Conservation (phyloP, 2,797 vertebrate species). For the Epinephelus malabaricus region DNA sequence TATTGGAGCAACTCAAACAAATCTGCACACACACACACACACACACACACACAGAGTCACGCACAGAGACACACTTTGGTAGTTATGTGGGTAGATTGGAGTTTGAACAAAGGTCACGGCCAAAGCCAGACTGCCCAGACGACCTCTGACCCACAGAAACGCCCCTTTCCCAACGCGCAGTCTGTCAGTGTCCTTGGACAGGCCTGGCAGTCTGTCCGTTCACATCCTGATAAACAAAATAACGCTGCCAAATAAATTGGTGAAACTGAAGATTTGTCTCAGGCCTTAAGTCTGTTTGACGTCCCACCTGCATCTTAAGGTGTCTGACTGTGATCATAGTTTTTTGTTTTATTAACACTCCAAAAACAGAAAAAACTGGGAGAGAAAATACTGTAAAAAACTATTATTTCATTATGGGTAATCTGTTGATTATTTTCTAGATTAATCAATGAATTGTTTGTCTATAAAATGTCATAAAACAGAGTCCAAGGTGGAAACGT, state of each 20-base stretch:
- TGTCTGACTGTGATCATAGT: background rate
- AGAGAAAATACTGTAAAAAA: background rate
- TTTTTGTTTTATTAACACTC: background rate
- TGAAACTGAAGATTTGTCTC: conserved; percentile 7
- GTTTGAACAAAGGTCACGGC: conserved; percentile 81
- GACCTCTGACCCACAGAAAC: conserved; percentile 75
- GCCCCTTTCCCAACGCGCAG: conserved; percentile 57
- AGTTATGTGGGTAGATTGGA: conserved; percentile 58
- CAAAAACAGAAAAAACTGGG: background rate
- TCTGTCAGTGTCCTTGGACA: conserved; percentile 68
- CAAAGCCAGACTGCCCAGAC: conserved; percentile 75
- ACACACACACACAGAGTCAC: conserved; percentile 14
- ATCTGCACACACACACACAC: conserved; percentile 31
- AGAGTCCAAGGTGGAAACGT: background rate
- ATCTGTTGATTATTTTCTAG: background rate
- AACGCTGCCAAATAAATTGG: background rate
- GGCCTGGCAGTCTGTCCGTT: background rate
- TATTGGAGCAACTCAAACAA: conserved; percentile 37
- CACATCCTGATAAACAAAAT: background rate
- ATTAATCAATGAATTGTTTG: background rate
- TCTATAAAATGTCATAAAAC: background rate
- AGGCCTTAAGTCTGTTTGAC: background rate
- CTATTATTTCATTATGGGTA: background rate
- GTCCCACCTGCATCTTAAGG: background rate
- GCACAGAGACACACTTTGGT: conserved; percentile 28